Evolutionary conservation across 2,113 vertebrate genomes (phyloP).

Genomic region (Hiodon tergisus): DNA sequence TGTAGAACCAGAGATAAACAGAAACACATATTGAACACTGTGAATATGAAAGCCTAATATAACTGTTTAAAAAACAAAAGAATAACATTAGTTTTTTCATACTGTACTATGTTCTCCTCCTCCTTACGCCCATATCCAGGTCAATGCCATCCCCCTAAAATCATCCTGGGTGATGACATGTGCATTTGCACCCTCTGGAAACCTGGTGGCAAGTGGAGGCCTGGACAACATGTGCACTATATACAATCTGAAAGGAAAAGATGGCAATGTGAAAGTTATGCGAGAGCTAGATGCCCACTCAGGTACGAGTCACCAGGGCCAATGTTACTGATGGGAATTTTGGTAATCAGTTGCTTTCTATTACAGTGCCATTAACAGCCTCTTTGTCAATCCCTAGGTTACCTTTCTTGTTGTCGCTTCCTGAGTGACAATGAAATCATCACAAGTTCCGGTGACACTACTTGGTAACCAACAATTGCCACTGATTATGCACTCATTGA

Average conservation of each 20-base stretch:
- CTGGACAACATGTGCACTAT: slow-evolving; percentile 69
- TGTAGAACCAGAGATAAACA: no score
- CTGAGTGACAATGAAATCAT: slow-evolving; percentile 65
- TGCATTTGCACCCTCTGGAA: slow-evolving; percentile 64
- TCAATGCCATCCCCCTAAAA: slow-evolving; percentile 65
- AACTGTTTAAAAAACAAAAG: background rate
- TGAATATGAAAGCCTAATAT: background rate
- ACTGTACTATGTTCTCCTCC: background rate
- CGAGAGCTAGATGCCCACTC: slow-evolving; percentile 67
- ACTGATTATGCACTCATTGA: background rate
- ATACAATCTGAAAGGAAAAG: slow-evolving; percentile 57
- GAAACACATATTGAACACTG: no score
- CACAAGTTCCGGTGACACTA: slow-evolving; percentile 69
- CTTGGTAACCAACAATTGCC: slow-evolving; percentile 52
- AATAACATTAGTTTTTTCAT: background rate
- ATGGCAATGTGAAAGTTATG: slow-evolving; percentile 56
- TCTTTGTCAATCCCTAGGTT: slow-evolving; percentile 48
- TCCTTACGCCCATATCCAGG: slow-evolving; percentile 30
- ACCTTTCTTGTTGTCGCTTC: slow-evolving; percentile 65
- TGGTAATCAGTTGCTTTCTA: no score
- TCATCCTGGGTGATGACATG: slow-evolving; percentile 75
- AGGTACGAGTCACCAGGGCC: slow-evolving; percentile 38
- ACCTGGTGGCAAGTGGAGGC: slow-evolving; percentile 67
- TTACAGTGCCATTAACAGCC: background rate
- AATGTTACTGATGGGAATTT: background rate